These are phyloP conservation scores for Tortricodes alternella DNA, from an alignment of 2,888 invertebrate genomes.

Conservation along the genomic window DNA sequence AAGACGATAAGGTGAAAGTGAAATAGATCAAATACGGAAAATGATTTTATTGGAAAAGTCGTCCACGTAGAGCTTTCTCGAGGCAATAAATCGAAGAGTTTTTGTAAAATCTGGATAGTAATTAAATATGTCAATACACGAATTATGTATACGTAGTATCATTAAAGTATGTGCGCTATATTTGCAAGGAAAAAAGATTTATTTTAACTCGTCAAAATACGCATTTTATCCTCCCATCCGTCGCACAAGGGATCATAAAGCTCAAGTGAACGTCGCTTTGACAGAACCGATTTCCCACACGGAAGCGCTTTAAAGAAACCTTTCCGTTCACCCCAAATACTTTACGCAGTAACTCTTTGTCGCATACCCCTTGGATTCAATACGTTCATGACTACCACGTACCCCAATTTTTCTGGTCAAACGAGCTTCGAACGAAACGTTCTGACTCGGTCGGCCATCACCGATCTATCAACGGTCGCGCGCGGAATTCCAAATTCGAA, in stretches of 20 bases:
- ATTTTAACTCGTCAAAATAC: background rate
- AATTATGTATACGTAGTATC: too few species aligned
- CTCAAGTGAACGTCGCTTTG: conserved; percentile 24
- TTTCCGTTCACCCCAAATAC: conserved; percentile 17
- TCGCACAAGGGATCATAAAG: conserved; percentile 24
- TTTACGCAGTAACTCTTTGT: conserved; percentile 27
- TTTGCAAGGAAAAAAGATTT: background rate
- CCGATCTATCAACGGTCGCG: conserved; percentile 77
- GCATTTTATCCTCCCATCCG: conserved; percentile 10
- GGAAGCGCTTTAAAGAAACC: conserved; percentile 26
- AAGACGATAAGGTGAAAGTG: too few species aligned
- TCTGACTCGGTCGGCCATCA: conserved; percentile 58
- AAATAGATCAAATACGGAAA: too few species aligned
- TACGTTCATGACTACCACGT: conserved; percentile 55
- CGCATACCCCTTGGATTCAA: conserved; percentile 32
- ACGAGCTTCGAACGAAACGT: conserved; percentile 59
- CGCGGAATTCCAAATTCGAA: conserved; percentile 73
- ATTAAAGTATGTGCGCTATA: too few species aligned
- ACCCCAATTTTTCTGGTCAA: conserved; percentile 76
- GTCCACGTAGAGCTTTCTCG: too few species aligned
- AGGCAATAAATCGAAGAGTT: too few species aligned
- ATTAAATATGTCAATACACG: too few species aligned
- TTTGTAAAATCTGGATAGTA: too few species aligned
- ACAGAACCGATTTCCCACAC: conserved; percentile 18
- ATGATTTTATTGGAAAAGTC: too few species aligned